Percentiles rank a stretch among this genome's conserved stretches.
phyloP scores from a whole-genome alignment of 2,888 invertebrate species.

The Parelbella ahira region DNA sequence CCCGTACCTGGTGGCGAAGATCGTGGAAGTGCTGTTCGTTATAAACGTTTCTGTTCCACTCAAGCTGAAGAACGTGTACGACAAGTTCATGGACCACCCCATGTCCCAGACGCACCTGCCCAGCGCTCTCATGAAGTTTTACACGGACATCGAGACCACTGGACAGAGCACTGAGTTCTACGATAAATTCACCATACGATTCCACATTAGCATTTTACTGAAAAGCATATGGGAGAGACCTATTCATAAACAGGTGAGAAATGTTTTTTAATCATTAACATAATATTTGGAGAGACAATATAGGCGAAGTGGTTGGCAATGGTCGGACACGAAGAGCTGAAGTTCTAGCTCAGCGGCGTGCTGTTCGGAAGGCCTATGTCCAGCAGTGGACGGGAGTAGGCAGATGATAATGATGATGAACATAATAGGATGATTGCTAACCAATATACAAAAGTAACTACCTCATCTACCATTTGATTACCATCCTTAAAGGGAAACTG shows the following conservation, averaged over 20 bases:
- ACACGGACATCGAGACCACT: constrained; percentile 98
- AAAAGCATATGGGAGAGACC: constrained; percentile 97
- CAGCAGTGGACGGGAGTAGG: too few relatives aligned
- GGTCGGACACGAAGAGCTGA: too few relatives aligned
- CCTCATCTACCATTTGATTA: too few relatives aligned
- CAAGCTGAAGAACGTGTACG: constrained; percentile 81
- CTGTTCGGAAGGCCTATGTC: too few relatives aligned
- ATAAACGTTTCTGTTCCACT: constrained; percentile 84
- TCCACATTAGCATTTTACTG: constrained; percentile 98
- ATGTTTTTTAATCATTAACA: too few relatives aligned
- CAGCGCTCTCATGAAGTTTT: constrained; percentile 97
- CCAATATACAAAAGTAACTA: too few relatives aligned
- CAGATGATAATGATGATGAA: too few relatives aligned
- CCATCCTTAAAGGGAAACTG: too few relatives aligned
- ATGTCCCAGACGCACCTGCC: constrained; percentile 87
- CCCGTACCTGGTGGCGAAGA: constrained; percentile 97
- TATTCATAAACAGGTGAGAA: constrained; percentile 84
- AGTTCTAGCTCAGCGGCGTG: too few relatives aligned
- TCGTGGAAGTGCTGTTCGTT: constrained; percentile 93
- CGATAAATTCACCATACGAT: constrained; percentile 99
- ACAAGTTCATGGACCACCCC: constrained; percentile 92
- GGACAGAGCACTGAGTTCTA: constrained; percentile 99
- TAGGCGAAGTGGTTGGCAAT: too few relatives aligned
- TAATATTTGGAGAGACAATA: too few relatives aligned
- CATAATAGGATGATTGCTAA: too few relatives aligned